These are phyloP conservation scores for Masticophis lateralis DNA, from an alignment of 2,797 vertebrate genomes.

Conservation along the genomic window DNA sequence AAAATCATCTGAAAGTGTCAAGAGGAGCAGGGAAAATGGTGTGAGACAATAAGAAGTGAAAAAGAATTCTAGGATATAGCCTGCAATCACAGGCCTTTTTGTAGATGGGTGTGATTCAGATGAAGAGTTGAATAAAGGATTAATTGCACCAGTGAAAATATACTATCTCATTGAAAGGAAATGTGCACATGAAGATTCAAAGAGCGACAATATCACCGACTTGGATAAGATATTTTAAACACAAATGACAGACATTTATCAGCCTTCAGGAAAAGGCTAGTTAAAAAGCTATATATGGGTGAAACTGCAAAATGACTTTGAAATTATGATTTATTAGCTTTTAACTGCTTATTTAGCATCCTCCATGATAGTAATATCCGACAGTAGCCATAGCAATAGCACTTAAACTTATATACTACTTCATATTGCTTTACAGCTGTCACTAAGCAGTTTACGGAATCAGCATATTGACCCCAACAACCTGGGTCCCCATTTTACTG, in stretches of 20 bases:
- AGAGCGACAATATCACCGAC: background rate
- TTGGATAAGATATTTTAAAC: slow-evolving; percentile 7
- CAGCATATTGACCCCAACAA: too few species aligned
- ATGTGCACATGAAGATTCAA: background rate
- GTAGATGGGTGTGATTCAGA: slow-evolving; percentile 3
- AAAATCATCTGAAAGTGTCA: slow-evolving; percentile 40
- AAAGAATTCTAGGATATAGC: slow-evolving; percentile 35
- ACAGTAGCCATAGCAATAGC: background rate
- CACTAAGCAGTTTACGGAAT: too few species aligned
- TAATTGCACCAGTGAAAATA: slow-evolving; percentile 7
- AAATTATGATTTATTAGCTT: background rate
- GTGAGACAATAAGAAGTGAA: slow-evolving; percentile 38
- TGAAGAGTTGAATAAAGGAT: slow-evolving; percentile 10
- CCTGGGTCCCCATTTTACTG: too few species aligned
- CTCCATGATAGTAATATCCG: background rate
- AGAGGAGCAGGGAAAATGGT: slow-evolving; percentile 37
- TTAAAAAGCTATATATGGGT: background rate
- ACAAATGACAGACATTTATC: slow-evolving; percentile 8
- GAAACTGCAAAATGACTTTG: background rate
- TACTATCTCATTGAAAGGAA: slow-evolving; percentile 2
- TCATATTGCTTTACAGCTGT: background rate
- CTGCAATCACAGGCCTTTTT: slow-evolving; percentile 15
- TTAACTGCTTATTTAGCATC: background rate
- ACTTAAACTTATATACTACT: background rate
- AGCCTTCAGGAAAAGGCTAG: background rate